phyloP scores from a whole-genome alignment of 2,797 vertebrate genomes.

The Gila robusta region DNA sequence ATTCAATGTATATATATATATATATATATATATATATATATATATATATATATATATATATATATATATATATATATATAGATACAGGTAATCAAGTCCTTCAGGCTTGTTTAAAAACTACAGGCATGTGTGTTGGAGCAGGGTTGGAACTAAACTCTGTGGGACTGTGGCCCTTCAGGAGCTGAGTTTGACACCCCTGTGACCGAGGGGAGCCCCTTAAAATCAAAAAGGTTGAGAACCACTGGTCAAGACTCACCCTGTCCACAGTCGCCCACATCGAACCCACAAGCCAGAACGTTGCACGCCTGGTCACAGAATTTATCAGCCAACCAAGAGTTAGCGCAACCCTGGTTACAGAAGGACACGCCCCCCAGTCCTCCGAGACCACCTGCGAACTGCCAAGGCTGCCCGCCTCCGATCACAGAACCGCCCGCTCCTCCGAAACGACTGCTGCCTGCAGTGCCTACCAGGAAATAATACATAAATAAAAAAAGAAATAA shows the following conservation, averaged over 20 bases:
- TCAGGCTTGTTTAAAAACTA: neutral
- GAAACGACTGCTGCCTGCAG: conserved; percentile 80
- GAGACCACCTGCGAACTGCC: conserved; percentile 91
- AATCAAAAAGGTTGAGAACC: neutral
- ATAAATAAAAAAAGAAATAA: neutral
- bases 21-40: too few species aligned
- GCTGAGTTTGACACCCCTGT: neutral
- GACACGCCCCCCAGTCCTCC: conserved; percentile 86
- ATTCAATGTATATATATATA: too few species aligned
- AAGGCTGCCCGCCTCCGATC: conserved; percentile 82
- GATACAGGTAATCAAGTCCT: neutral
- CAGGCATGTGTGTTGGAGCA: neutral
- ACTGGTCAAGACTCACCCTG: conserved; percentile 81
- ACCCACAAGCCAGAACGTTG: conserved; percentile 92
- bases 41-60: too few species aligned
- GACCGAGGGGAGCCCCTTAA: neutral
- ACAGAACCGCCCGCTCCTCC: conserved; percentile 77
- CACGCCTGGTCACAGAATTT: conserved; percentile 99
- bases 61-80: too few species aligned
- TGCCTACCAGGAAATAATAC: conserved; percentile 56
- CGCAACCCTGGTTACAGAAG: conserved; percentile 97
- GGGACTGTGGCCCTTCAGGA: neutral
- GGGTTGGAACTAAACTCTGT: neutral
- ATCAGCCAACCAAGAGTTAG: conserved; percentile 98
- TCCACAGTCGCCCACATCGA: conserved; percentile 97